Base-by-base conservation (phyloP, 1,140 invertebrate genomes). In the Eumeta japonica region DNA sequence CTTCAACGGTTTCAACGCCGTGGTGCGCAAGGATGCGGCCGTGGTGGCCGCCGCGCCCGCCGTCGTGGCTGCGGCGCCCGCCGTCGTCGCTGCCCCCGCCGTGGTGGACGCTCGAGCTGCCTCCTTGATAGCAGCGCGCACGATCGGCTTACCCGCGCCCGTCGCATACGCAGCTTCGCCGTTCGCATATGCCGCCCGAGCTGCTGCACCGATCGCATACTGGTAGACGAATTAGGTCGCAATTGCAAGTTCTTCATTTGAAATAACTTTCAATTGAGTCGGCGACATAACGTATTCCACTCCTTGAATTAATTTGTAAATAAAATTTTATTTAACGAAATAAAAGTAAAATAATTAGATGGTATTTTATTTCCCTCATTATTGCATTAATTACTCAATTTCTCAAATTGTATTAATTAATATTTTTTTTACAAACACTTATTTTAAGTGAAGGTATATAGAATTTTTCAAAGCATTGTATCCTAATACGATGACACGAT, bases 1-100 rank as follows among this genome's bases (percentile, higher is more conserved):
- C 32, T 54, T 75, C 15, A 75, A 62, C 39, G 75, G 7, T 77
- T 77, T 50, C 40, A 76, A 76, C 45, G 74, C 75, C 10, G 59
- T 75, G 13, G 74, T 76, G 7, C 58, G 68, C 28, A 70, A 72
- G 18, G 66, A 67, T 27, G 55, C 62, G 14, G 48, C 46, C 16
- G 48, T 51, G 10, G 49, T 50, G 12, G 57, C 52, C 27, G 43
- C 55, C 34, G 41, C 40, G 13, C 41, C 51, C 12, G 39, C 52
- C 10, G 36, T 48, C 3, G 41, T 43, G 13, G 45, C 44, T 14
- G 44, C 12, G 36, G 46, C 17, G 13, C 11, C 35, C 1, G 36
- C 42, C 14, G 47, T 37, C 1, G 36, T 39, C 17, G 48, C 49
- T 18, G 52, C 58, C 30, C 48, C 48, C 1, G 46, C 43, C 11